Percentiles rank a stretch among this genome's conserved stretches.
Evolutionary conservation across 2,113 vertebrate species (phyloP).

Genomic region (Mustelus asterias): DNA sequence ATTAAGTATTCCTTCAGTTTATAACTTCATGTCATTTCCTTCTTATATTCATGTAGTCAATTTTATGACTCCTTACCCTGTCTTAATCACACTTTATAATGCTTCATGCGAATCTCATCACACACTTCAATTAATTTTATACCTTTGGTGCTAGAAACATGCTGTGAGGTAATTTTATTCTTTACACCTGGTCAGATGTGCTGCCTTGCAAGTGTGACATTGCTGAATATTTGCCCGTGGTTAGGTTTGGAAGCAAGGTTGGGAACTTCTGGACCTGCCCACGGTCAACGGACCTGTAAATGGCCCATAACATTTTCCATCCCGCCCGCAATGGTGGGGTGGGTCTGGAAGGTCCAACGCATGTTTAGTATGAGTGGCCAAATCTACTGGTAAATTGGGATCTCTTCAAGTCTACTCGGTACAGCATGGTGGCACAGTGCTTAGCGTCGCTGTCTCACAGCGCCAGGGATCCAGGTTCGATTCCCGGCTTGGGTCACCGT

Average conservation of each 20-base stretch:
- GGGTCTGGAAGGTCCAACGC: neutral
- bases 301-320: too few species aligned
- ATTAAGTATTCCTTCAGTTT: neutral
- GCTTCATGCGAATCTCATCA: neutral
- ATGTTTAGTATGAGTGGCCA: neutral
- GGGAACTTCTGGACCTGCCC: too few species aligned
- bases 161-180: neutral
- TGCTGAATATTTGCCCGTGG: neutral
- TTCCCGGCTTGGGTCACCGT: too few species aligned
- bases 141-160: neutral
- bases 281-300: too few species aligned
- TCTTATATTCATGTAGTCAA: neutral
- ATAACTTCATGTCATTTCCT: neutral
- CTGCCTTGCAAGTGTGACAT: neutral
- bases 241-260: neutral
- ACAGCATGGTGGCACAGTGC: too few species aligned
- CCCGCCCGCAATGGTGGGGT: too few species aligned
- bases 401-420: neutral
- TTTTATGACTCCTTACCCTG: neutral
- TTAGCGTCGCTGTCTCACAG: too few species aligned
- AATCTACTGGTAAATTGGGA: neutral
- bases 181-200: neutral
- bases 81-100: neutral
- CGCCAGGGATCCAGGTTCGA: too few species aligned
- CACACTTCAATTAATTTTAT: neutral